These are phyloP conservation scores for Atta colombica DNA, from an alignment of 1,140 invertebrate genomes.

Conservation along the genomic window DNA sequence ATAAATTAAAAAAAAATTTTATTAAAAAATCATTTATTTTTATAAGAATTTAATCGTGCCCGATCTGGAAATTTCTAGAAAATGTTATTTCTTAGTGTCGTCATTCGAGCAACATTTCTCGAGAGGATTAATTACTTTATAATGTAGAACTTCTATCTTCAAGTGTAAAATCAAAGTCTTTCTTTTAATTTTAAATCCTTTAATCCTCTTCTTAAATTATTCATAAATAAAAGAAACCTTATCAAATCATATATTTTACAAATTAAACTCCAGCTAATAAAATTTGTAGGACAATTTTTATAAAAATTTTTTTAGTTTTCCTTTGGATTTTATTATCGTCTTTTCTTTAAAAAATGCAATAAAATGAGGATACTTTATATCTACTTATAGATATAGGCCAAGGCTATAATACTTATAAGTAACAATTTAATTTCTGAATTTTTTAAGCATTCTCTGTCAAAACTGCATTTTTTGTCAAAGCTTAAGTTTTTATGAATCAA, in stretches of 20 bases:
- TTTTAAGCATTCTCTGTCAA: not conserved
- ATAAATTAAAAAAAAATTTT: no score
- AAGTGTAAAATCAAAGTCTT: not conserved
- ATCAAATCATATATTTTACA: not conserved
- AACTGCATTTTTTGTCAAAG: not conserved
- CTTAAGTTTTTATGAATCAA: not conserved
- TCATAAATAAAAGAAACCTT: not conserved
- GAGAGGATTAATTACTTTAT: not conserved
- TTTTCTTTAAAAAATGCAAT: no score
- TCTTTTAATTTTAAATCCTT: not conserved
- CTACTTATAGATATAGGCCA: no score
- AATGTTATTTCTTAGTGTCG: not conserved
- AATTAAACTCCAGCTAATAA: not conserved
- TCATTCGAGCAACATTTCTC: not conserved
- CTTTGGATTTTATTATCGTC: no score
- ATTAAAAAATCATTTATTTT: no score
- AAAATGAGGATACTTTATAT: no score
- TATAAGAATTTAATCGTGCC: no score
- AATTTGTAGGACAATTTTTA: not conserved
- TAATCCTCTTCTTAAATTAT: not conserved
- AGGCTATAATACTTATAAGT: not conserved
- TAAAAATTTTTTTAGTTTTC: no score
- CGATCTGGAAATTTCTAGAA: slow-evolving; percentile 14
- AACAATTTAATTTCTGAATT: not conserved
- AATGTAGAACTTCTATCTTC: not conserved